Percentiles rank a stretch among this genome's conserved stretches.
Evolutionary conservation across 2,888 invertebrate species (phyloP).

Genomic region (Liodrosophila aerea): DNA sequence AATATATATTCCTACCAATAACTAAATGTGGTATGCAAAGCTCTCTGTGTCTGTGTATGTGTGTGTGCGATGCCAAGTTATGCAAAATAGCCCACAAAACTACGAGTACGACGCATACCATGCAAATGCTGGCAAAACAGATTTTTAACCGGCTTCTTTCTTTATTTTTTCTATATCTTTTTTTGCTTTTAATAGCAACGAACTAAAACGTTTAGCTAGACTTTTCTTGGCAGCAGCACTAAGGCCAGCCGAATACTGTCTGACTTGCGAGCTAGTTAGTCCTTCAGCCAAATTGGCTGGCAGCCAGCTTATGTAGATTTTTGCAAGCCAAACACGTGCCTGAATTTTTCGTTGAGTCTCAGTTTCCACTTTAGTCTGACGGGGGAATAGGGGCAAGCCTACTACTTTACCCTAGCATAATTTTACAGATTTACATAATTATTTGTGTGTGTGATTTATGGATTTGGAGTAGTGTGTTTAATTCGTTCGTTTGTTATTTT

Average conservation of each 20-base stretch:
- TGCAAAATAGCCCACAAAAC: slow-evolving; percentile 62
- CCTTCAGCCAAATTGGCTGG: slow-evolving; percentile 67
- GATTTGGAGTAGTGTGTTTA: slow-evolving; percentile 51
- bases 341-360: slow-evolving; percentile 64
- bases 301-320: slow-evolving; percentile 76
- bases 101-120: slow-evolving; percentile 57
- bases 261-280: slow-evolving; percentile 69
- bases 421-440: slow-evolving; percentile 72
- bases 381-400: slow-evolving; percentile 24
- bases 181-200: slow-evolving; percentile 39
- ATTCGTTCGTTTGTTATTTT: slow-evolving; percentile 32
- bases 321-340: slow-evolving; percentile 73
- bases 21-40: slow-evolving; percentile 43
- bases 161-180: slow-evolving; percentile 26
- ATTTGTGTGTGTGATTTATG: slow-evolving; percentile 74
- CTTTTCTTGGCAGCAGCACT: slow-evolving; percentile 61
- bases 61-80: slow-evolving; percentile 53
- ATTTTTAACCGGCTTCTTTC: slow-evolving; percentile 63
- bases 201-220: slow-evolving; percentile 48
- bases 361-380: slow-evolving; percentile 57
- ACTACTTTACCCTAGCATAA: slow-evolving; percentile 54
- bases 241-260: slow-evolving; percentile 37
- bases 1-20: slow-evolving; percentile 54
- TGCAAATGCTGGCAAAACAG: slow-evolving; percentile 75
- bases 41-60: slow-evolving; percentile 20